A percentile compares a stretch with the other conserved stretches of the same genome.
Conservation (phyloP, 2,888 invertebrate species). For the Disparrhopalites patrizii region DNA sequence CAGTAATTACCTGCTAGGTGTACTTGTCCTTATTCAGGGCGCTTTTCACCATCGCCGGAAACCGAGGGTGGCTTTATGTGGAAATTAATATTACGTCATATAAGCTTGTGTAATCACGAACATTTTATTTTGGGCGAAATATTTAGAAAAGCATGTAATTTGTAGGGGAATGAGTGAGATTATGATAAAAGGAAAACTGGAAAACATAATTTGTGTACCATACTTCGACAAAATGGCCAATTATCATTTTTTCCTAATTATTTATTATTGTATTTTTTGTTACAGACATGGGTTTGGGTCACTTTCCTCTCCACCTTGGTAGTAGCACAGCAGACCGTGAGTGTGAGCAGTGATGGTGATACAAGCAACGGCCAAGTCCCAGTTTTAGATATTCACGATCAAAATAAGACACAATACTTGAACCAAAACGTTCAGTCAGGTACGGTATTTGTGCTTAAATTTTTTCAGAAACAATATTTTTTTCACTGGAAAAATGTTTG, state of each 20-base stretch:
- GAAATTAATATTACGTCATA: too few relatives aligned
- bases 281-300: constrained; percentile 22
- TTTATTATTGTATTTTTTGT: constrained; percentile 1
- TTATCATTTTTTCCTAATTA: neutral
- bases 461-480: neutral
- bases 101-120: too few relatives aligned
- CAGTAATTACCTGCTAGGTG: too few relatives aligned
- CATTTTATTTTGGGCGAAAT: too few relatives aligned
- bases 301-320: constrained; percentile 17
- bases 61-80: too few relatives aligned
- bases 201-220: too few relatives aligned
- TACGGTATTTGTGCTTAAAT: constrained; percentile 53
- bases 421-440: constrained; percentile 72
- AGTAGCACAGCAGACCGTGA: constrained; percentile 26
- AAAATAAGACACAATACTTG: constrained; percentile 69
- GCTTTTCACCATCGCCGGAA: too few relatives aligned
- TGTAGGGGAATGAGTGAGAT: too few relatives aligned
- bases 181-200: too few relatives aligned
- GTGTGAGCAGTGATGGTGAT: constrained; percentile 36
- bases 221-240: too few relatives aligned
- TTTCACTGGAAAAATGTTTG: neutral
- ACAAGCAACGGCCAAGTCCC: constrained; percentile 58
- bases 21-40: too few relatives aligned
- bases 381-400: constrained; percentile 66
- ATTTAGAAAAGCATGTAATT: too few relatives aligned